phyloP scores from a whole-genome alignment of 2,797 vertebrate genomes.

The Cyclopterus lumpus region DNA sequence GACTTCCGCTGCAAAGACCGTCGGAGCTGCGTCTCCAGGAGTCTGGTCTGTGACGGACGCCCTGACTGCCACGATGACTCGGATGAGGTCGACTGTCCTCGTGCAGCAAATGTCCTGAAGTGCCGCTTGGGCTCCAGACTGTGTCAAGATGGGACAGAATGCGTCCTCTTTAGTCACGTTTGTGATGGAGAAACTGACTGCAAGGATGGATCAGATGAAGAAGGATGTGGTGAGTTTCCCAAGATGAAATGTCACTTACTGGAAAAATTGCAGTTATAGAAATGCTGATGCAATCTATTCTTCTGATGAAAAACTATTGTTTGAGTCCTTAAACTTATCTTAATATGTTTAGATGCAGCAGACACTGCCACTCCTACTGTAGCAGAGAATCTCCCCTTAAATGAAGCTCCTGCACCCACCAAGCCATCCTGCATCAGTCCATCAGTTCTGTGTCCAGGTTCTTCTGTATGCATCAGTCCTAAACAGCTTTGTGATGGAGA shows the following conservation, averaged over 20 bases:
- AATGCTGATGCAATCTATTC: no score
- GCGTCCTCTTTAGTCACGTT: constrained; percentile 79
- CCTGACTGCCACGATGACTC: constrained; percentile 78
- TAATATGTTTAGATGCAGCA: constrained; percentile 8
- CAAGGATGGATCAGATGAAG: constrained; percentile 88
- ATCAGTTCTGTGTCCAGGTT: constrained; percentile 79
- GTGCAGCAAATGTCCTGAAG: not conserved
- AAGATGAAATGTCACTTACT: no score
- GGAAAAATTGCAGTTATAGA: no score
- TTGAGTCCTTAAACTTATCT: no score
- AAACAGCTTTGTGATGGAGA: constrained; percentile 86
- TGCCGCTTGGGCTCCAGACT: constrained; percentile 72
- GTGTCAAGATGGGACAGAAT: constrained; percentile 76
- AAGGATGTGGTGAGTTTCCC: constrained; percentile 66
- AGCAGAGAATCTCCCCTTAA: not conserved
- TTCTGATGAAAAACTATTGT: no score
- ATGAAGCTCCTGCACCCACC: not conserved
- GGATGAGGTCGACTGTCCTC: constrained; percentile 71
- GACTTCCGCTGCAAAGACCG: constrained; percentile 69
- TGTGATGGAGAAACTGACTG: constrained; percentile 90
- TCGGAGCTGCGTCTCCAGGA: constrained; percentile 60
- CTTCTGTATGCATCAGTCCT: constrained; percentile 74
- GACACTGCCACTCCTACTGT: not conserved
- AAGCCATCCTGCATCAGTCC: constrained; percentile 72
- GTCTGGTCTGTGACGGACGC: constrained; percentile 73